Evolutionary conservation across 2,797 vertebrate species (phyloP), one percentile per base, ranked within the genome.

Genomic region (Pantherophis vulpinus): DNA sequence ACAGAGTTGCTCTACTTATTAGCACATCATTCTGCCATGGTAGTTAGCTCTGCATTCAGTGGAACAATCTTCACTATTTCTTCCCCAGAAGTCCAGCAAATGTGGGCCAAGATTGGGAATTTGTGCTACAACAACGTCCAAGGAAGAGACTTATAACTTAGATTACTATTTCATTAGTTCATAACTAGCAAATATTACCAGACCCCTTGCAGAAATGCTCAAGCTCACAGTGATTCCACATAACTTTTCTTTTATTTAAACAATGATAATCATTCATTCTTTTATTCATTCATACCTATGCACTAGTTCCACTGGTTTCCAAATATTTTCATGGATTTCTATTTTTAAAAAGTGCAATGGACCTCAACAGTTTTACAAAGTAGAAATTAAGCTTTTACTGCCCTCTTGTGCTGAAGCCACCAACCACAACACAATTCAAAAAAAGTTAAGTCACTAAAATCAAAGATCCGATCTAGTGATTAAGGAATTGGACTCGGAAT

Each of bases 361-460:
- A 97, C 60, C 27, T 6, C 18, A 89, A 96, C 96, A 95, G 96
- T 97, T 96, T 97, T 97, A 96, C 92, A 88, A 93, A 94, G 95
- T 94, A n/a, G 14, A 95, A 98, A 97, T 95, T 94, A 96, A 97
- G 97, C 95, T 97, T 97, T 29, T 98, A 97, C 98, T 98, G 97
- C 98, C 98, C 98, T 98, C 98, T 98, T 97, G 97, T 98, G 98
- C 96, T 96, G 96, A 97, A 97, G 97, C 96, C 97, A 96, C 95
- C 96, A 97, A 98, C 96, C 97, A 94, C 97, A 97, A 96, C 96
- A 96, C 96, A 95, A 96, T n/a, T 47, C 11, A 2, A 70, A 51
- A 63, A 61, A 88, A 20, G n/a, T 88, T 89, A n/a, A 59, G 66
- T 32, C 66, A 74, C 14, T 74, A 74, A 74, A 74, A 74, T 32